A percentile compares a stretch with the other conserved stretches of the same genome.
These are phyloP conservation scores for Achroia grisella DNA, from an alignment of 1,140 invertebrate genomes.

Conservation along the genomic window DNA sequence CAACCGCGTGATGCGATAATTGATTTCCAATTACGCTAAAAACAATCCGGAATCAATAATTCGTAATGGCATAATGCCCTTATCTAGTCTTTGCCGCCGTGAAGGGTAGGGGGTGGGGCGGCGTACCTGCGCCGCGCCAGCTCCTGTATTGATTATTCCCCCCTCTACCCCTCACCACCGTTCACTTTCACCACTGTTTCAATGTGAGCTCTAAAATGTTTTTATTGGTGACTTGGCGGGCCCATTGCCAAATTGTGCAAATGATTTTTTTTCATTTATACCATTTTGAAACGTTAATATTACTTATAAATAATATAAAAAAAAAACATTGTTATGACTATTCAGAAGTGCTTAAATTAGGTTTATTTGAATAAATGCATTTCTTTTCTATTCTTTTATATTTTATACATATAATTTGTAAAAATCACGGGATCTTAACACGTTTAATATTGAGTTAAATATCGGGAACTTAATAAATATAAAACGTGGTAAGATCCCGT, in stretches of 20 bases:
- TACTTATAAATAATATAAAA: too few species aligned
- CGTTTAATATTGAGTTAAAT: too few species aligned
- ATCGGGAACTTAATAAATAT: too few species aligned
- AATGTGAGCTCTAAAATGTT: constrained; percentile 64
- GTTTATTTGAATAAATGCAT: too few species aligned
- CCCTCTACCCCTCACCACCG: constrained; percentile 31
- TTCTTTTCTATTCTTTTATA: too few species aligned
- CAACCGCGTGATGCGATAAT: not conserved
- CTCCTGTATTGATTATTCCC: constrained; percentile 63
- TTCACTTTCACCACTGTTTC: constrained; percentile 70
- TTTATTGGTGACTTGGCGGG: constrained; percentile 54
- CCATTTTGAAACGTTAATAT: too few species aligned
- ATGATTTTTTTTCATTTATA: too few species aligned
- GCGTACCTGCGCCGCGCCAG: constrained; percentile 47
- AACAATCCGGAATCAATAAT: constrained; percentile 1
- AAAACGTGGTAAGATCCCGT: too few species aligned
- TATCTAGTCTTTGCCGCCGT: constrained; percentile 20
- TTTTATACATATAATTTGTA: too few species aligned
- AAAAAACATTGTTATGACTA: too few species aligned
- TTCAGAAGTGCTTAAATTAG: too few species aligned
- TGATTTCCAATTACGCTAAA: not conserved
- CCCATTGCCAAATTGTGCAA: not conserved
- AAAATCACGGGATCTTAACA: too few species aligned
- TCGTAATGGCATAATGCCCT: not conserved
- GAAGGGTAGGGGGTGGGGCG: constrained; percentile 18